Conservation (phyloP, 2,113 vertebrate species). For the Dendropsophus ebraccatus region DNA sequence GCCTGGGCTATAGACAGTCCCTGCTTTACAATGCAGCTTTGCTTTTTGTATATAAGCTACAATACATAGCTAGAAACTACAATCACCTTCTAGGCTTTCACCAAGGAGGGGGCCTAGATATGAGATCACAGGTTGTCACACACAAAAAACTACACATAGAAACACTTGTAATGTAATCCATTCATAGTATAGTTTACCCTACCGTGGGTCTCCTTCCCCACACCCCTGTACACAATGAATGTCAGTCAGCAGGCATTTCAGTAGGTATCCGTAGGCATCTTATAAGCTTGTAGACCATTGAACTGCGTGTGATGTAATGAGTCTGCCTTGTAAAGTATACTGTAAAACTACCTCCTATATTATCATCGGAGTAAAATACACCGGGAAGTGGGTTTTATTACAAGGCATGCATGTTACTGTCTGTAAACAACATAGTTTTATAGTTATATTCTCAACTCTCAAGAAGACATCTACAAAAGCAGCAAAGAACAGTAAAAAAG, state of each 20-base stretch:
- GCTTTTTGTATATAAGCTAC: no score
- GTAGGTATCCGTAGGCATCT: background rate
- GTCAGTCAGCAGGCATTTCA: background rate
- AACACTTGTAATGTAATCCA: no score
- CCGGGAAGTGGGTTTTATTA: background rate
- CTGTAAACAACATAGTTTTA: conserved; percentile 14
- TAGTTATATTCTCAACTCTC: background rate
- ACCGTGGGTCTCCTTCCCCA: background rate
- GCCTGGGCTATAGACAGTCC: no score
- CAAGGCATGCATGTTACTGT: background rate
- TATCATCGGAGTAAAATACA: background rate
- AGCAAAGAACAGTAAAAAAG: background rate
- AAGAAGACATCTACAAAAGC: background rate
- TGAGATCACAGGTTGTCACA: background rate
- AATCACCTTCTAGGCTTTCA: no score
- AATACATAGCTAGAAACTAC: no score
- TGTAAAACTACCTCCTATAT: background rate
- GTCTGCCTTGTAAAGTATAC: background rate
- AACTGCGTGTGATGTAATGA: background rate
- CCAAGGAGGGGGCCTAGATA: no score
- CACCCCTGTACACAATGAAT: background rate
- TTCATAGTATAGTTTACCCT: background rate
- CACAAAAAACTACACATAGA: no score
- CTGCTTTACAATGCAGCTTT: no score
- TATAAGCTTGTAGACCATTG: conserved; percentile 1